phyloP scores from a whole-genome alignment of 2,797 vertebrate genomes.

The Brachyalestes nurse region DNA sequence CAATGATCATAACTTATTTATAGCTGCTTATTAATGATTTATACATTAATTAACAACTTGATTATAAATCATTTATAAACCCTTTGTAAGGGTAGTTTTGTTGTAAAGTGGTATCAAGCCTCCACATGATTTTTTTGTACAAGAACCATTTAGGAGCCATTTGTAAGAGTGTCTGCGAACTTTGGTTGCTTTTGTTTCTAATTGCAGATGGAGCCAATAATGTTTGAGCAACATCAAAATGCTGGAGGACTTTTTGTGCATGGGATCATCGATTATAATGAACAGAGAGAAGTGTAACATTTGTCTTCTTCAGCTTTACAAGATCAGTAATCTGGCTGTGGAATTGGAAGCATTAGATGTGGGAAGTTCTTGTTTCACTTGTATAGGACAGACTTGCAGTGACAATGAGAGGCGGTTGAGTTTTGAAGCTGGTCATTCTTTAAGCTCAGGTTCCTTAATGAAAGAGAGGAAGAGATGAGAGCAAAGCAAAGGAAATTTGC shows the following conservation, averaged over 20 bases:
- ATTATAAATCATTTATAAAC: too few species aligned
- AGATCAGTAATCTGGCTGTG: too few species aligned
- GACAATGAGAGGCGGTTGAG: neutral
- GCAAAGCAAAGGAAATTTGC: slow-evolving; percentile 47
- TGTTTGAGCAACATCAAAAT: neutral
- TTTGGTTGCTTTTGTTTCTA: neutral
- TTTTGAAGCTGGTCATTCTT: neutral
- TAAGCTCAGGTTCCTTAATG: neutral
- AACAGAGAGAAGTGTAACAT: neutral
- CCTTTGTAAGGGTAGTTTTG: too few species aligned
- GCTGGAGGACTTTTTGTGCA: neutral
- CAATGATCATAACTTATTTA: too few species aligned
- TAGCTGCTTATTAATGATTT: too few species aligned
- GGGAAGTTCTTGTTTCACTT: neutral
- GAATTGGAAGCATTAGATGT: neutral
- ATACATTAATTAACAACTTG: too few species aligned
- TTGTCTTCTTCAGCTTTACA: too few species aligned
- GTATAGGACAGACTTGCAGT: neutral
- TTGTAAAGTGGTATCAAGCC: neutral
- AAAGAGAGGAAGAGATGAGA: neutral
- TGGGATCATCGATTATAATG: neutral
- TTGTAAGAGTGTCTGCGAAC: neutral
- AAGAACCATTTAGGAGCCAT: neutral
- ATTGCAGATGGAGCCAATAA: neutral
- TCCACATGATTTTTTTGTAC: neutral